A percentile compares a stretch with the other conserved stretches of the same genome.
phyloP scores from a whole-genome alignment of 2,113 vertebrate species.

The Tachysurus vachellii region DNA sequence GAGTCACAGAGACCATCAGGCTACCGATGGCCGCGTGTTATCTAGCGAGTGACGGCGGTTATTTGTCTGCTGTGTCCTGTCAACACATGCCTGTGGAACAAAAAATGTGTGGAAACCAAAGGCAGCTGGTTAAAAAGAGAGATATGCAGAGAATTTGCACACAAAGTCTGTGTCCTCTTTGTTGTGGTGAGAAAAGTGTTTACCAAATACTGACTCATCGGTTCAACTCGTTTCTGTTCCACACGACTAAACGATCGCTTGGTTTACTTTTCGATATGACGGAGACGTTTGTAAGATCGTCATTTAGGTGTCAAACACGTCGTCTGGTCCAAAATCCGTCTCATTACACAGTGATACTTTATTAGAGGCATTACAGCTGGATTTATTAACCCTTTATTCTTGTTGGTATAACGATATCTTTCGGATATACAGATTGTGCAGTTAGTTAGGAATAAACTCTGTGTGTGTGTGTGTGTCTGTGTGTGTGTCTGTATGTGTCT shows the following conservation, averaged over 20 bases:
- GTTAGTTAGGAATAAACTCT: not conserved
- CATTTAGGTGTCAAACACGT: not conserved
- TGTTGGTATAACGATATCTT: not conserved
- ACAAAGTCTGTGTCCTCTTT: slow-evolving; percentile 46
- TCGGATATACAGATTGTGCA: not conserved
- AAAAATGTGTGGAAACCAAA: slow-evolving; percentile 58
- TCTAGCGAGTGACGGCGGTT: slow-evolving; percentile 19
- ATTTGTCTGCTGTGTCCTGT: slow-evolving; percentile 61
- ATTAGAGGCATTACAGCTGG: not conserved
- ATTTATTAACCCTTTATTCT: not conserved
- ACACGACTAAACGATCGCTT: not conserved
- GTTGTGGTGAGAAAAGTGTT: slow-evolving; percentile 42
- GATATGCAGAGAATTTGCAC: slow-evolving; percentile 58
- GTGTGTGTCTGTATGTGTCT: not conserved
- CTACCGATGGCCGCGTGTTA: slow-evolving; percentile 31
- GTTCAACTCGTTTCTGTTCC: not conserved
- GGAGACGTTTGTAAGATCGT: not conserved
- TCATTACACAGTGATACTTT: not conserved
- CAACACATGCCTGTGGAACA: slow-evolving; percentile 62
- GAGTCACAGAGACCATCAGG: slow-evolving; percentile 3
- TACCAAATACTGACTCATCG: not conserved
- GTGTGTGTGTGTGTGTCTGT: not conserved
- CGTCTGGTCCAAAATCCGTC: not conserved
- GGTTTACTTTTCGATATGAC: no score
- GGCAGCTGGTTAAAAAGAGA: slow-evolving; percentile 58